Evolutionary conservation across 2,888 invertebrate genomes (phyloP).

Genomic region (Eucriotettix oculatus): DNA sequence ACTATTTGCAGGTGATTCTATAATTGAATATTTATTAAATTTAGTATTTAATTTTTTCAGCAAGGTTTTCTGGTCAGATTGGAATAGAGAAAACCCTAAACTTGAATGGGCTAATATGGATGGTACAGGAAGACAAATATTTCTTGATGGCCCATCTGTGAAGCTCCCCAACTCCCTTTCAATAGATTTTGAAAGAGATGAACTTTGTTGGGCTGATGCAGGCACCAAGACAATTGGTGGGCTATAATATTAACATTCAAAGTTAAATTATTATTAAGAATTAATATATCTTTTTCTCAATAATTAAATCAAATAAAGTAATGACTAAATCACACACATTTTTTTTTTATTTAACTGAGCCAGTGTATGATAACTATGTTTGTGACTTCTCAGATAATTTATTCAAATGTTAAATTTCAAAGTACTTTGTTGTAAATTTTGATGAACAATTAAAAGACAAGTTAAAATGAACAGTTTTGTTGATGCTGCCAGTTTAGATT

Average conservation of each 20-base stretch:
- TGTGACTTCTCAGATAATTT: too few relatives aligned
- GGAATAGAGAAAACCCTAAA: conserved; percentile 80
- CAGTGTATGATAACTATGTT: too few relatives aligned
- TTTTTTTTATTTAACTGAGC: too few relatives aligned
- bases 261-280: too few relatives aligned
- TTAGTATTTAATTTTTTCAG: conserved; percentile 37
- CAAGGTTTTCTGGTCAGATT: conserved; percentile 95
- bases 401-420: too few relatives aligned
- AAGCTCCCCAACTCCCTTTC: conserved; percentile 85
- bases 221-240: conserved; percentile 45
- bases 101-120: conserved; percentile 92
- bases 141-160: conserved; percentile 46
- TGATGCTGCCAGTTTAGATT: too few relatives aligned
- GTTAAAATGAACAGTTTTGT: too few relatives aligned
- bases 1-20: background rate
- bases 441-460: too few relatives aligned
- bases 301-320: too few relatives aligned
- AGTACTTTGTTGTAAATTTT: too few relatives aligned
- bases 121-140: conserved; percentile 60
- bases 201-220: conserved; percentile 92
- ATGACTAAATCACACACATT: too few relatives aligned
- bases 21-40: background rate
- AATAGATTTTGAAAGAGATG: conserved; percentile 66
- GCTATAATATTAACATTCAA: background rate
- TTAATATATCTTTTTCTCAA: too few relatives aligned